phyloP scores from a whole-genome alignment of 2,797 vertebrate species.

The Spinus pinus region DNA sequence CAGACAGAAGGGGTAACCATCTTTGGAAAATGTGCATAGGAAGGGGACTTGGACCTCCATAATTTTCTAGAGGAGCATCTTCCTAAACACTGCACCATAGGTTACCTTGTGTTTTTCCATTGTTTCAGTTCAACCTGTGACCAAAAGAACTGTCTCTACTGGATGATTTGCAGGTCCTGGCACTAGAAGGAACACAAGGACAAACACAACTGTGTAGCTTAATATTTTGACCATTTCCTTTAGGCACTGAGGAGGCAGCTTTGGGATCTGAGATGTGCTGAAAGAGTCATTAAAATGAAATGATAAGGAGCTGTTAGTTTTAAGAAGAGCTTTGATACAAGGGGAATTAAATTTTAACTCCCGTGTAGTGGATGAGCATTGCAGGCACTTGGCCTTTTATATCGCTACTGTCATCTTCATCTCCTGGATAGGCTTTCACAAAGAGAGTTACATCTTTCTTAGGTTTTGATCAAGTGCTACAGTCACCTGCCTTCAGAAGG shows the following conservation, averaged over 20 bases:
- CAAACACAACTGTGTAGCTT: background rate
- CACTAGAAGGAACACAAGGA: background rate
- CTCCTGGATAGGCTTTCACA: background rate
- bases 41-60: background rate
- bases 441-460: background rate
- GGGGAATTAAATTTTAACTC: background rate
- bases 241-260: background rate
- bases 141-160: background rate
- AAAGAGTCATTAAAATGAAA: background rate
- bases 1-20: background rate
- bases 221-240: background rate
- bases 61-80: background rate
- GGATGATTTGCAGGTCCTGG: background rate
- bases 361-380: background rate
- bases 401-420: background rate
- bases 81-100: accelerated
- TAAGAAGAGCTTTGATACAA: background rate
- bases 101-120: background rate
- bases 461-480: accelerated
- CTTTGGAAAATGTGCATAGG: background rate
- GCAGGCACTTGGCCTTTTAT: background rate
- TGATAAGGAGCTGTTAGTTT: background rate
- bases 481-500: background rate
- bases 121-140: background rate
- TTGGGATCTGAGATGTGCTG: background rate